Evolutionary conservation across 2,888 invertebrate genomes (phyloP).

Genomic region (Trichopria drosophilae): DNA sequence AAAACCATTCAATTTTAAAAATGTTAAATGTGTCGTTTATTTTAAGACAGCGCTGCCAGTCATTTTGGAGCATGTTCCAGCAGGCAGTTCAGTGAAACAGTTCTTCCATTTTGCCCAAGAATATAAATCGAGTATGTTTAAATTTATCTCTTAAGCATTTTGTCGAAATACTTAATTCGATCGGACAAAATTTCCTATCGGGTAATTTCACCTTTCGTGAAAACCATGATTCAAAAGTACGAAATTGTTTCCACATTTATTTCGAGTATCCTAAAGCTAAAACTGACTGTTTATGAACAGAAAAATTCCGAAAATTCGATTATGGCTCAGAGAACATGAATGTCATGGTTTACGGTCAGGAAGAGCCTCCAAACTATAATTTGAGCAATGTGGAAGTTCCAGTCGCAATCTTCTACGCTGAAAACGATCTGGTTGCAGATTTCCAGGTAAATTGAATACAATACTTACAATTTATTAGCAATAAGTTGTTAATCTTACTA

Average conservation of each 20-base stretch:
- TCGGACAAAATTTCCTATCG: too few relatives aligned
- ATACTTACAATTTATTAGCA: neutral
- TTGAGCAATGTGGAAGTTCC: slow-evolving; percentile 64
- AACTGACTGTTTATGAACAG: slow-evolving; percentile 34
- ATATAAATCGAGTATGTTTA: slow-evolving; percentile 42
- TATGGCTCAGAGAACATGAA: slow-evolving; percentile 61
- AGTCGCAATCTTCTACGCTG: slow-evolving; percentile 68
- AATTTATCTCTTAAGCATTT: neutral
- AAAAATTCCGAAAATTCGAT: slow-evolving; percentile 61
- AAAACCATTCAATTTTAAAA: neutral
- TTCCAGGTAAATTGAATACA: slow-evolving; percentile 38
- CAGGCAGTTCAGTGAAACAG: slow-evolving; percentile 55
- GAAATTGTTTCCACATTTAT: too few relatives aligned
- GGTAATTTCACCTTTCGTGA: too few relatives aligned
- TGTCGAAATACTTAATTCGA: neutral
- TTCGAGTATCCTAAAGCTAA: too few relatives aligned
- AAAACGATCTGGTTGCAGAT: slow-evolving; percentile 68
- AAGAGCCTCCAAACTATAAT: slow-evolving; percentile 65
- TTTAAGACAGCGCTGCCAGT: slow-evolving; percentile 69
- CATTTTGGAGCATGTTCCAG: slow-evolving; percentile 50
- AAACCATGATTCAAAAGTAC: too few relatives aligned
- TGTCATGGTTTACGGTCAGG: slow-evolving; percentile 62
- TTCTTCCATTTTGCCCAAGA: slow-evolving; percentile 53
- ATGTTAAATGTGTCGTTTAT: too few relatives aligned
- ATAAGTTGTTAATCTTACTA: neutral